Evolutionary conservation across 1,140 invertebrate species (phyloP), one percentile per base, ranked within the genome.

Genomic region (Hylyphantes graminicola): DNA sequence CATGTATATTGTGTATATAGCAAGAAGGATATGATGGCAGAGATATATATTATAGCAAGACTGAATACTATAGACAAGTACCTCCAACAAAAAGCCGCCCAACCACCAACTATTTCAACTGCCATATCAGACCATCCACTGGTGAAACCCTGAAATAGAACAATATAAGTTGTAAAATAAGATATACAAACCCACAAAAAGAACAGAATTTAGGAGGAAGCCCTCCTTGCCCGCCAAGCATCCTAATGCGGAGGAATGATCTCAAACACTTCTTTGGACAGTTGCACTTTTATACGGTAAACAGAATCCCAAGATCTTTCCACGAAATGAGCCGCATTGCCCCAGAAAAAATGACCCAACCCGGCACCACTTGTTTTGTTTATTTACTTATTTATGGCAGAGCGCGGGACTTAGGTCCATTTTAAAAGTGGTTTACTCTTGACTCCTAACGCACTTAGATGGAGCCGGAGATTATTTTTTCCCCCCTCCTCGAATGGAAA

Each of bases 341-440:
- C 10, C 72, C 19, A 57, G 72, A 74, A 74, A 61, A 74, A 74
- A 74, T 74, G 72, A 74, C 72, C 72, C 21, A n/a, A 12, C 17
- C 17, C 7, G 54, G 15, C 9, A 51, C 15, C 11, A 21, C 72
- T 59, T 11, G 53, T 74, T 57, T 50, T 74, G 53, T 74, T 74
- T 74, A 57, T 74, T 19, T 55, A 35, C 35, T 74, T 74, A 74
- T 74, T 74, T 74, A 74, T 74, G 55, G 54, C 21, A 21, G 51
- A 13, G 12, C 15, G 54, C 55, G 54, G 48, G 19, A 74, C 54
- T 74, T 74, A 35, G 35, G 72, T 74, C 72, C 72, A 74, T 74
- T 74, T 74, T 74, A 74, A 74, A 74, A 74, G 72, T 74, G 54
- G 72, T 74, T 74, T 57, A 74, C 53, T 74, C 57, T 74, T 74